Percentiles rank a stretch among this genome's conserved stretches.
Conservation (phyloP, 2,113 vertebrate genomes). For the Ameiurus melas region DNA sequence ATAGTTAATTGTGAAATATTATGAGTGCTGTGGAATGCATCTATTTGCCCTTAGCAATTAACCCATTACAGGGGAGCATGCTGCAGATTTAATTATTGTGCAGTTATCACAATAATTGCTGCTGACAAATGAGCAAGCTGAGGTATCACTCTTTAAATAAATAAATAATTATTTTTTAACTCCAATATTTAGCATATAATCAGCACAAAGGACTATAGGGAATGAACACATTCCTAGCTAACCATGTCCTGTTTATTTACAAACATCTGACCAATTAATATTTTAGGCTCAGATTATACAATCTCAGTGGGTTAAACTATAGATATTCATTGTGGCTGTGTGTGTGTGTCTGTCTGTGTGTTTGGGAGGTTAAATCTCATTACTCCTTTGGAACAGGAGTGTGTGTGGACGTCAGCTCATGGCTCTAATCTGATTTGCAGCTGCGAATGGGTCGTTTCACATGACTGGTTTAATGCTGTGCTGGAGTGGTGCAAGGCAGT, state of each 20-base stretch:
- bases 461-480: constrained; percentile 75
- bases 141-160: neutral
- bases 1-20: neutral
- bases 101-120: neutral
- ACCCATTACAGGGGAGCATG: neutral
- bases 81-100: neutral
- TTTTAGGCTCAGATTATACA: constrained; percentile 22
- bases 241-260: neutral
- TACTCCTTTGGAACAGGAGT: constrained; percentile 50
- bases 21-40: neutral
- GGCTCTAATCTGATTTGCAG: constrained; percentile 77
- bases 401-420: constrained; percentile 61
- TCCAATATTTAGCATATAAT: neutral
- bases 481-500: constrained; percentile 68
- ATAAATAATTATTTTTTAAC: neutral
- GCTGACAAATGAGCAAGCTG: neutral
- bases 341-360: constrained; percentile 31
- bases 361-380: constrained; percentile 59
- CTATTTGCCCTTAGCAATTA: neutral
- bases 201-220: neutral
- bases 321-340: neutral
- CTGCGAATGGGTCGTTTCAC: constrained; percentile 72
- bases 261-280: constrained; percentile 31
- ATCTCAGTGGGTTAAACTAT: constrained; percentile 4
- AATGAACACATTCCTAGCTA: neutral